A percentile compares a stretch with the other conserved stretches of the same genome.
phyloP scores from a whole-genome alignment of 2,797 vertebrate species.

The Chelmon rostratus region DNA sequence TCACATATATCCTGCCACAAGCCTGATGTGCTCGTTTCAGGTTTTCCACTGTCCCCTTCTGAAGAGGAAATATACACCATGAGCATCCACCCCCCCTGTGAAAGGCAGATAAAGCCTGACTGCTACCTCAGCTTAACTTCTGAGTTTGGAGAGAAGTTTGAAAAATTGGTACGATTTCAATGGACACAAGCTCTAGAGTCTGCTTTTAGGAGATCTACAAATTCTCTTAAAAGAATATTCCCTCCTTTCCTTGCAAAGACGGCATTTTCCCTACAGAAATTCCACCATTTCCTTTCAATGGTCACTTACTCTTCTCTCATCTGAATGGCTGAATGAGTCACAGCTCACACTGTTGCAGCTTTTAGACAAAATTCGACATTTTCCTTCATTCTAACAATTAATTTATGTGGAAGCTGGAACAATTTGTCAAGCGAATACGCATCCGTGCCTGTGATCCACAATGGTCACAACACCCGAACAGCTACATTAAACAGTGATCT shows the following conservation, averaged over 20 bases:
- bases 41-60: slow-evolving; percentile 38
- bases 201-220: slow-evolving; percentile 25
- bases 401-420: slow-evolving; percentile 41
- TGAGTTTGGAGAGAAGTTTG: slow-evolving; percentile 46
- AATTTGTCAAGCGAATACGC: slow-evolving; percentile 44
- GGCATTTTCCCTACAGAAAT: neutral
- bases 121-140: slow-evolving; percentile 44
- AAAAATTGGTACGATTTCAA: slow-evolving; percentile 39
- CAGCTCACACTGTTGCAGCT: slow-evolving; percentile 3
- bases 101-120: slow-evolving; percentile 52
- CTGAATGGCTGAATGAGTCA: slow-evolving; percentile 9
- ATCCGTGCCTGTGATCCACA: slow-evolving; percentile 46
- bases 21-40: slow-evolving; percentile 32
- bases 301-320: neutral
- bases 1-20: slow-evolving; percentile 40
- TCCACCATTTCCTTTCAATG: neutral
- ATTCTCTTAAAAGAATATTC: slow-evolving; percentile 16
- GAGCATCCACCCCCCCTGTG: slow-evolving; percentile 14
- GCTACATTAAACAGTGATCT: slow-evolving; percentile 65
- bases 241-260: neutral
- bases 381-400: slow-evolving; percentile 35
- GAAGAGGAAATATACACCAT: slow-evolving; percentile 32
- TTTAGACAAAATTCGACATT: slow-evolving; percentile 10
- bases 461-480: slow-evolving; percentile 33
- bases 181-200: slow-evolving; percentile 20